Percentiles rank a stretch among this genome's conserved stretches.
Evolutionary conservation across 2,797 vertebrate genomes (phyloP).

Genomic region (Lutra lutra): DNA sequence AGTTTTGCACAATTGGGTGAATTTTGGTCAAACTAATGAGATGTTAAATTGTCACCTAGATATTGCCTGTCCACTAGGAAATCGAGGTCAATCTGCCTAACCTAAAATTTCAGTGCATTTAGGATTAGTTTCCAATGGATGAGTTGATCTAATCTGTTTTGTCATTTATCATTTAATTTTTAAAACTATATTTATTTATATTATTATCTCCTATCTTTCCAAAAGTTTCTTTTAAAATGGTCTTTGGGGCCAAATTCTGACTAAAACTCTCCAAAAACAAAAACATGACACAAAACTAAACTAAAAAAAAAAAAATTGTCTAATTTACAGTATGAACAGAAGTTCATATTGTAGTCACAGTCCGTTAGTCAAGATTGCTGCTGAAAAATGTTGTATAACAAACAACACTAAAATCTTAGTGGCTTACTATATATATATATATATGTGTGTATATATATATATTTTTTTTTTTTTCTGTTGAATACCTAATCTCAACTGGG

Average conservation of each 20-base stretch:
- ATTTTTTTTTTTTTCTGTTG: neutral
- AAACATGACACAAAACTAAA: neutral
- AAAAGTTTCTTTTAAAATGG: neutral
- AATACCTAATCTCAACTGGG: neutral
- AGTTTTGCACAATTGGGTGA: neutral
- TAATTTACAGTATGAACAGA: neutral
- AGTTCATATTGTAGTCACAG: neutral
- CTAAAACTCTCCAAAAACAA: neutral
- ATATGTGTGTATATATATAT: too few species aligned
- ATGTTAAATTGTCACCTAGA: neutral
- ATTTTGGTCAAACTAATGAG: neutral
- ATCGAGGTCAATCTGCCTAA: neutral
- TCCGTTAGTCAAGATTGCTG: neutral
- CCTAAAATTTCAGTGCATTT: neutral
- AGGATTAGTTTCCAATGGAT: neutral
- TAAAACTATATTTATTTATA: neutral
- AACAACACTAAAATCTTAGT: neutral
- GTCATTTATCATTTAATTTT: neutral
- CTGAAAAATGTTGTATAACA: neutral
- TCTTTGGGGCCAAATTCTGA: neutral
- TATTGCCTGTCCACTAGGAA: neutral
- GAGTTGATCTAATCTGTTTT: neutral
- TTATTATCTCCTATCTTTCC: neutral
- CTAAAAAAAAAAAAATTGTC: neutral
- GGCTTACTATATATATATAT: neutral